These are phyloP conservation scores for Acrocephalus arundinaceus DNA, from an alignment of 2,113 vertebrate genomes.

Conservation along the genomic window DNA sequence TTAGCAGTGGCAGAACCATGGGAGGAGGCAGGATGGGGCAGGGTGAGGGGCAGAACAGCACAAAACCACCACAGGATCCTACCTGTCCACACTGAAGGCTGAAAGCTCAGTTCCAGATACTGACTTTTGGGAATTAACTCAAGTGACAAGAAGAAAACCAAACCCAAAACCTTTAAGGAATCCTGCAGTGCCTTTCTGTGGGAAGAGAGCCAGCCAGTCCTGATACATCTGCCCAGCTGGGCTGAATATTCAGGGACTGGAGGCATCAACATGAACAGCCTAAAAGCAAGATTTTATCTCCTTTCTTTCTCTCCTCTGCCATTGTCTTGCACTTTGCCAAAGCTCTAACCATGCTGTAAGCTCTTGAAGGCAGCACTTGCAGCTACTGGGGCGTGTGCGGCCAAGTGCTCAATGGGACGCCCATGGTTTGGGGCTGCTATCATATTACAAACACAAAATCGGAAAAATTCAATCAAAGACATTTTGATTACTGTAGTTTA, in stretches of 20 bases:
- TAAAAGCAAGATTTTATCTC: neutral
- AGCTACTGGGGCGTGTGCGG: fast-evolving
- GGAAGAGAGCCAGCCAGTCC: neutral
- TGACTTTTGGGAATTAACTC: neutral
- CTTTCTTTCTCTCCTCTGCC: neutral
- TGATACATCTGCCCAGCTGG: neutral
- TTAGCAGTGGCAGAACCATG: neutral
- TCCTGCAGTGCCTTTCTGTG: neutral
- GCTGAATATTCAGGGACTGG: neutral
- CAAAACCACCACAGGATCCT: neutral
- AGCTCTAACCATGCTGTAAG: fast-evolving
- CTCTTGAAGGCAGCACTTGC: neutral
- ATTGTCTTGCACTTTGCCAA: neutral
- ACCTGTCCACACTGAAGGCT: neutral
- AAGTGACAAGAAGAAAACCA: neutral
- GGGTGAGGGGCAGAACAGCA: neutral
- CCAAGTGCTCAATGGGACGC: neutral
- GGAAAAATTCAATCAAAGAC: neutral
- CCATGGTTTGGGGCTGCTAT: neutral
- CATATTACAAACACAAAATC: neutral
- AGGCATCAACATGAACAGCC: neutral
- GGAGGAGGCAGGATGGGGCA: neutral
- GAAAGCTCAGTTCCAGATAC: neutral
- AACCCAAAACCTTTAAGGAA: neutral
- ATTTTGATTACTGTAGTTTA: constrained; percentile 64